A percentile compares a stretch with the other conserved stretches of the same genome.
phyloP scores from a whole-genome alignment of 2,113 vertebrate genomes.

The Chiloscyllium plagiosum region DNA sequence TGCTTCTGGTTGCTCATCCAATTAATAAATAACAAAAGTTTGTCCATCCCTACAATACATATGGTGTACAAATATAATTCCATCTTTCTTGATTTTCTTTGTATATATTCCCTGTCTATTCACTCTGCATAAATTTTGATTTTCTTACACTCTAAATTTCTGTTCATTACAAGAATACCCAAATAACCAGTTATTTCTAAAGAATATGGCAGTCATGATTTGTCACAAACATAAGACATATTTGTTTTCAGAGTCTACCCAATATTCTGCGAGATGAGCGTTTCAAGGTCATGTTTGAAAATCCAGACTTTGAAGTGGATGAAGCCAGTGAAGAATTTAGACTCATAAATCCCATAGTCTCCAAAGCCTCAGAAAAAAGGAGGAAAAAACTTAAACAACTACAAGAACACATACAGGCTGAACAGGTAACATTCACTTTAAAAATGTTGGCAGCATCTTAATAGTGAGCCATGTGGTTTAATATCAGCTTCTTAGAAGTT shows the following conservation, averaged over 20 bases:
- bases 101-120: too few relatives aligned
- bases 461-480: not conserved
- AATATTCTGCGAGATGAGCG: constrained; percentile 84
- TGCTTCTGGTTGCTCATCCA: not conserved
- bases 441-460: not conserved
- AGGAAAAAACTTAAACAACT: constrained; percentile 76
- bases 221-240: not conserved
- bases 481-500: not conserved
- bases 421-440: constrained; percentile 55
- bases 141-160: not conserved
- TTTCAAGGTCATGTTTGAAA: constrained; percentile 98
- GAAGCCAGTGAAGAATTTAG: constrained; percentile 90
- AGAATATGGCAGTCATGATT: not conserved
- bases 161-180: not conserved
- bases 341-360: constrained; percentile 91
- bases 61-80: too few relatives aligned
- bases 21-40: not conserved
- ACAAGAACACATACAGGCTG: constrained; percentile 56
- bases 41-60: too few relatives aligned
- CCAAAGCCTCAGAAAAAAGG: constrained; percentile 82
- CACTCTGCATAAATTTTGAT: too few relatives aligned
- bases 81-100: too few relatives aligned
- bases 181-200: not conserved
- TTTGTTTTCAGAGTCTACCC: constrained; percentile 61
- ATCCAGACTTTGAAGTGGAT: constrained; percentile 94